Base-by-base conservation (phyloP, 2,113 vertebrate genomes). In the Rallus limicola region DNA sequence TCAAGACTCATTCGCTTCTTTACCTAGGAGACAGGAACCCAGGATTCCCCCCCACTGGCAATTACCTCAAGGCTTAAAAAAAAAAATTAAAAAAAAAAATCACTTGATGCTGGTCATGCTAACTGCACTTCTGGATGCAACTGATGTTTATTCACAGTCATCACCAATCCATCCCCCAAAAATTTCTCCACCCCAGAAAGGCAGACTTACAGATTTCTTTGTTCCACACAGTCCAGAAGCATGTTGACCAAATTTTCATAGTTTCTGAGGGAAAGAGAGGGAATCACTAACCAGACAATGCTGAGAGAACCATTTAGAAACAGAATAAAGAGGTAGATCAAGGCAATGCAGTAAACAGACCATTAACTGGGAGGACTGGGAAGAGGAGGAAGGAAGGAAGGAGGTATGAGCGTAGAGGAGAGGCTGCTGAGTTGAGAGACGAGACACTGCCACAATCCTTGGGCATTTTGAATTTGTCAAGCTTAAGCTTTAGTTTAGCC, bases 121-220 rank as follows among this genome's bases (percentile, higher is more conserved):
- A 71, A 42, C 19, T 40, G 17, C 33, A 23, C 21, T 58, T 38
- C 17, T 72, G n/a, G 21, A 85, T 53, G 40, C 11, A 40, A 52
- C 0, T 8, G 15, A 24, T 59, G 53, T 11, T 36, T 82, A 76
- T n/a, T 58, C 10, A 24, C 5, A 55, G 13, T 17, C 59, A 62
- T 6, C 33, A 78, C 52, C 33, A 78, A 70, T 8, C 48, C 46
- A 23, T 7, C 23, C 38, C 20, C 17, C 0, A 24, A 79, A 52
- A 13, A 25, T 15, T 11, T 64, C 42, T 71, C 23, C 17, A 6
- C 11, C 26, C 67, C 10, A 58, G 16, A 88, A 23, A 33, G 14
- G 17, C 8, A n/a, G 40, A 98, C 99, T 95, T 98, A 99, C 99
- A 99, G 96, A 97, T 99, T 99, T 97, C 99, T 99, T 96, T 99